A percentile compares a stretch with the other conserved stretches of the same genome.
Conservation (phyloP, 2,797 vertebrate species). For the Ara ararauna region DNA sequence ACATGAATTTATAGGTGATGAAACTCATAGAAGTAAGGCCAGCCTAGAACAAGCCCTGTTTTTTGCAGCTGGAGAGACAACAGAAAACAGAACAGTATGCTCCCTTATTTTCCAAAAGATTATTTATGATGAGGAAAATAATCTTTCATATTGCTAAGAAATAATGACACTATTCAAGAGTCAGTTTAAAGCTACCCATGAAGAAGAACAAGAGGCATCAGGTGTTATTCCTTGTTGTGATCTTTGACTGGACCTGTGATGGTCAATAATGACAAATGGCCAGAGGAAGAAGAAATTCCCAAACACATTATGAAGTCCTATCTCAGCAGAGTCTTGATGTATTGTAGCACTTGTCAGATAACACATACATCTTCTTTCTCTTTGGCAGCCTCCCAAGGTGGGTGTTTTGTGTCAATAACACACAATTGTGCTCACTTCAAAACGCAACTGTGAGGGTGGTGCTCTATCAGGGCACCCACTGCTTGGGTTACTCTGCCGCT, state of each 20-base stretch:
- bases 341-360: conserved; percentile 19
- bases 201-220: background rate
- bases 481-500: fast-evolving
- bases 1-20: background rate
- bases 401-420: background rate
- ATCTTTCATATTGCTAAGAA: background rate
- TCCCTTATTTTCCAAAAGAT: background rate
- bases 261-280: conserved; percentile 23
- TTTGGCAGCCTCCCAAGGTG: background rate
- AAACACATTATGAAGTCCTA: background rate
- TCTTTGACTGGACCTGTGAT: background rate
- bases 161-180: background rate
- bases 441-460: background rate
- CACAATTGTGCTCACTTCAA: background rate
- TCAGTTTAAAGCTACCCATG: background rate
- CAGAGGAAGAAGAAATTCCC: background rate
- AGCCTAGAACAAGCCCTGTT: background rate
- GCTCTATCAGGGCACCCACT: background rate
- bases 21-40: background rate
- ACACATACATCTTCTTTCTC: background rate
- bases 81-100: background rate
- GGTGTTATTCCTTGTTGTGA: background rate
- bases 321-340: background rate
- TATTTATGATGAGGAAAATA: background rate
- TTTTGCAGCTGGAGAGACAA: background rate